These are phyloP conservation scores for Caenorhabditis tropicalis DNA, from an alignment of 1,140 invertebrate genomes.

Conservation along the genomic window DNA sequence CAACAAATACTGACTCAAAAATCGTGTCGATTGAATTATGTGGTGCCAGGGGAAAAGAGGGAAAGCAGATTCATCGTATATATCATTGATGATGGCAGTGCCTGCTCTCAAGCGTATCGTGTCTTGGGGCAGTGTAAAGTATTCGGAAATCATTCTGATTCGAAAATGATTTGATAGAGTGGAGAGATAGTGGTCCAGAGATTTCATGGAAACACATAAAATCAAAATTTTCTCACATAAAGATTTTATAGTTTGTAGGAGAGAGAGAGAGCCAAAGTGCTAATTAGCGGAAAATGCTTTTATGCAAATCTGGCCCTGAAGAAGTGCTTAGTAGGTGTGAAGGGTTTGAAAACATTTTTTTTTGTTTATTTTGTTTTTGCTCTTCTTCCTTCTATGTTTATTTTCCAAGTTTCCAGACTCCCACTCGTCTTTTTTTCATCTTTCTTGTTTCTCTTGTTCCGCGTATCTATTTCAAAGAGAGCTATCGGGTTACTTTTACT, in stretches of 20 bases:
- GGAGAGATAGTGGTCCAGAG: neutral
- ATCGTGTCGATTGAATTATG: conserved; percentile 43
- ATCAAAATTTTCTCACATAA: neutral
- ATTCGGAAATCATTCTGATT: neutral
- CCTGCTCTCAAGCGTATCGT: too few species aligned
- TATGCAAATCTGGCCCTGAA: neutral
- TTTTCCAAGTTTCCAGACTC: neutral
- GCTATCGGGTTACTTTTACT: neutral
- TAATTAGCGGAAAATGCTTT: neutral
- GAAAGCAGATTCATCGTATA: neutral
- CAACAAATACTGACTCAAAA: conserved; percentile 7
- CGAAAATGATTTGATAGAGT: conserved; percentile 13
- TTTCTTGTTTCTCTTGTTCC: conserved; percentile 17
- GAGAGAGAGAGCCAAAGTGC: neutral
- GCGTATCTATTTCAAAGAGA: conserved; percentile 24
- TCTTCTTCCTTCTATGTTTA: neutral
- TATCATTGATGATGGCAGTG: conserved; percentile 10
- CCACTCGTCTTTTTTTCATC: neutral
- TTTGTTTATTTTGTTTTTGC: conserved; percentile 25
- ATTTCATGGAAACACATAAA: conserved; percentile 2
- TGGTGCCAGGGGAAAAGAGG: neutral
- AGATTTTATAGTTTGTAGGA: neutral
- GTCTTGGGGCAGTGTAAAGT: neutral
- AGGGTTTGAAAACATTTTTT: neutral
- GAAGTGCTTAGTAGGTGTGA: conserved; percentile 9